Conservation (phyloP, 2,888 invertebrate species). For the Salpingus planirostris region DNA sequence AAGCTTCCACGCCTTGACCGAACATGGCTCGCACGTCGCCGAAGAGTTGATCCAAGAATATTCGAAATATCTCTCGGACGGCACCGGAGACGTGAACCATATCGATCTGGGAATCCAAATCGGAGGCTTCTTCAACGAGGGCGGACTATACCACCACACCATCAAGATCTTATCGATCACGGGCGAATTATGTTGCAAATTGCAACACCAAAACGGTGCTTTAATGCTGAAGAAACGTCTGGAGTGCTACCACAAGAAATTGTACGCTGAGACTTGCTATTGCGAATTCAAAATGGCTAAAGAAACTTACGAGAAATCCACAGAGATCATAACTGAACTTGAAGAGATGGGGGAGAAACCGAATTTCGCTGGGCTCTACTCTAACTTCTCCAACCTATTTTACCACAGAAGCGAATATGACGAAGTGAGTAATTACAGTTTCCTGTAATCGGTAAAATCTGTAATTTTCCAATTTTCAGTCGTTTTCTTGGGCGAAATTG, state of each 20-base stretch:
- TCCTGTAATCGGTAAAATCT: too few relatives aligned
- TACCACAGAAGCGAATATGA: constrained; percentile 82
- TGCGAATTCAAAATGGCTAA: constrained; percentile 73
- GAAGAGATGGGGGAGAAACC: constrained; percentile 39
- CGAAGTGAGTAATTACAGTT: too few relatives aligned
- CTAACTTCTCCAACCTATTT: constrained; percentile 74
- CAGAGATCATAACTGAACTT: constrained; percentile 46
- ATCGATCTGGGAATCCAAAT: constrained; percentile 34
- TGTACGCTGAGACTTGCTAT: constrained; percentile 75
- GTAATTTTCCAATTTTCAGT: too few relatives aligned
- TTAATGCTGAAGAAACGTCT: constrained; percentile 59
- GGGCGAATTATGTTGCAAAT: constrained; percentile 46
- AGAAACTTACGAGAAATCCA: constrained; percentile 56
- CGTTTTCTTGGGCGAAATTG: constrained; percentile 67
- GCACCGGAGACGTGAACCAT: constrained; percentile 14
- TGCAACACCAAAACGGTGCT: constrained; percentile 18
- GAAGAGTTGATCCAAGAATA: constrained; percentile 33
- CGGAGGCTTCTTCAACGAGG: constrained; percentile 78
- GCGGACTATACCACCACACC: constrained; percentile 77
- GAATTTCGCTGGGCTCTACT: constrained; percentile 63
- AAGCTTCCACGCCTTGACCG: constrained; percentile 56
- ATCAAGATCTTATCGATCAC: constrained; percentile 62
- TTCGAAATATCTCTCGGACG: constrained; percentile 10
- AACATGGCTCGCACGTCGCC: constrained; percentile 34
- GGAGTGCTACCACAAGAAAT: constrained; percentile 73